A percentile compares a stretch with the other conserved stretches of the same genome.
Evolutionary conservation across 2,888 invertebrate genomes (phyloP).

Genomic region (Marronus borbonicus): DNA sequence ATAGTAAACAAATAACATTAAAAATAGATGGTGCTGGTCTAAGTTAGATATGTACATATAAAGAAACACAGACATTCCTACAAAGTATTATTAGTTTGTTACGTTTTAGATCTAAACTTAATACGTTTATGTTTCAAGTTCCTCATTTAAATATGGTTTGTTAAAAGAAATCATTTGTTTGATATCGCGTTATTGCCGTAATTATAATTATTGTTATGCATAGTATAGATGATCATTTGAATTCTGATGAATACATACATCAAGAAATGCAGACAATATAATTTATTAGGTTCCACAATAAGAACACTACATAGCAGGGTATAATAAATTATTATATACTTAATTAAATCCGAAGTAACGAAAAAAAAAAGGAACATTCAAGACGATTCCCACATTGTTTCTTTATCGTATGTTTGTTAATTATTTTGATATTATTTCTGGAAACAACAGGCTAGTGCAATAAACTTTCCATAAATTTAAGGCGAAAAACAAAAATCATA

Average conservation of each 20-base stretch:
- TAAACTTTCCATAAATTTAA: constrained; percentile 50
- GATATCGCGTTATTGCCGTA: background rate
- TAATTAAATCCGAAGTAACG: constrained; percentile 54
- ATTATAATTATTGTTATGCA: constrained; percentile 26
- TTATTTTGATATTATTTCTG: constrained; percentile 49
- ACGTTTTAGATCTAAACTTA: constrained; percentile 40
- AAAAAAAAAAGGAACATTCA: constrained; percentile 25
- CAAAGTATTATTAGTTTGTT: constrained; percentile 69
- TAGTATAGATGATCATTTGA: background rate
- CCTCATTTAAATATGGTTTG: constrained; percentile 56
- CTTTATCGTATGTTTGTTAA: constrained; percentile 30
- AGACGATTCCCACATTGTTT: constrained; percentile 50
- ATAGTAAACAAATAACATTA: constrained; percentile 49
- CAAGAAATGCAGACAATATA: constrained; percentile 16
- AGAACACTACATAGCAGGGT: background rate
- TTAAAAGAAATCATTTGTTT: constrained; percentile 3
- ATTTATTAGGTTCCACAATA: constrained; percentile 4
- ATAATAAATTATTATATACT: constrained; percentile 21
- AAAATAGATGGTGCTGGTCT: constrained; percentile 53
- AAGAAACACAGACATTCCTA: constrained; percentile 68
- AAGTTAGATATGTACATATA: constrained; percentile 51
- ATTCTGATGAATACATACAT: too few relatives aligned
- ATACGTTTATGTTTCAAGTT: constrained; percentile 56
- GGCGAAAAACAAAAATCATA: constrained; percentile 39
- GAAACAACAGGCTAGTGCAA: constrained; percentile 60